Base-by-base conservation (phyloP, 2,113 vertebrate genomes). In the Laticauda laticaudata region DNA sequence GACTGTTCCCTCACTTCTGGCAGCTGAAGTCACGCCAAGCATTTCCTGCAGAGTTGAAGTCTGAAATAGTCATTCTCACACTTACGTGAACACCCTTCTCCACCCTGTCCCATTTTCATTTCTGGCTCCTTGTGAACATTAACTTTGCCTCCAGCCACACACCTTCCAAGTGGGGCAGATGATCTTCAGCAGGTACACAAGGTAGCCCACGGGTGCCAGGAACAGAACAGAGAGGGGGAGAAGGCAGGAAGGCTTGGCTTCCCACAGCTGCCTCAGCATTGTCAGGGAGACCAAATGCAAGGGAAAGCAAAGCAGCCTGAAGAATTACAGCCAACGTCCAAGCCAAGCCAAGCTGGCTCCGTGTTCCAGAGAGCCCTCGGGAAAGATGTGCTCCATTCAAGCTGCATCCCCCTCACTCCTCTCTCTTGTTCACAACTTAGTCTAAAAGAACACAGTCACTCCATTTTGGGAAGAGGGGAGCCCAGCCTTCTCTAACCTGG, bases 101-200 rank as follows among this genome's bases (percentile, higher is more conserved):
- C 93, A 93, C 94, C 61, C 91, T 93, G 91, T 29, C 64, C 91
- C 2, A 92, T 94, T 4, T 53, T 93, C 95, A 94, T 94, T 96
- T 95, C 15, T 8, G 93, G 92, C 95, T 96, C 97, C 96, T 95
- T 95, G 93, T 87, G 96, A 95, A 96, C 96, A 94, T 96, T 92
- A 94, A 95, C 93, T 95, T 94, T 95, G 93, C 95, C 94, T 96
- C 95, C 95, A 95, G 94, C 91, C 95, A 94, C 93, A 53, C 92
- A 39, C 51, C 56, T 54, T 86, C 51, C 57, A 90, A 61, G 56
- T 10, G 45, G 88, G 92, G 48, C 86, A 93, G 6, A 29, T 53
- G 45, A 64, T 18, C 56, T 86, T 81, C n/a, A 61, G 15, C 23
- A 64, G 89, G 92, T n/a, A 90, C 45, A 54, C 1, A 24, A 90